Evolutionary conservation across 1,140 invertebrate genomes (phyloP).

Genomic region (Pseudoatta argentina): DNA sequence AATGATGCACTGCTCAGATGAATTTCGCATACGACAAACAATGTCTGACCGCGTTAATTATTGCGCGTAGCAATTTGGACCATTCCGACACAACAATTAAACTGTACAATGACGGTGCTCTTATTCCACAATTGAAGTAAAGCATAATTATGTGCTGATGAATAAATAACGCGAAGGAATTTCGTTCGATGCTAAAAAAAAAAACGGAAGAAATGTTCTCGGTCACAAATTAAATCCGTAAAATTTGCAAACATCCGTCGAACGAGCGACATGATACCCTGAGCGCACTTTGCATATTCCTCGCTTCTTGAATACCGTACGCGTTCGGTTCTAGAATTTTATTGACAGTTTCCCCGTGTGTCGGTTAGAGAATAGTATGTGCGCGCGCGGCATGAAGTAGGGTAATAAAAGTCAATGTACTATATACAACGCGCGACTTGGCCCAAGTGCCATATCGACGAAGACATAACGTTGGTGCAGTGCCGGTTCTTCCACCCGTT

Average conservation of each 20-base stretch:
- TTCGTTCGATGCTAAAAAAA: background rate
- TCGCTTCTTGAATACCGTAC: background rate
- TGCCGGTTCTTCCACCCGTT: slow-evolving; percentile 68
- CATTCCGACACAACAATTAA: background rate
- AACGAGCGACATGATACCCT: background rate
- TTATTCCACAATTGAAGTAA: background rate
- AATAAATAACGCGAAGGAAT: background rate
- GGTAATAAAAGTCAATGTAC: slow-evolving; percentile 69
- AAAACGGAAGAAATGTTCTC: background rate
- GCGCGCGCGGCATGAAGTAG: slow-evolving; percentile 12
- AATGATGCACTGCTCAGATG: background rate
- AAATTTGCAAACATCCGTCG: background rate
- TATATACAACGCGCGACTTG: slow-evolving; percentile 38
- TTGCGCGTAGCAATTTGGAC: background rate
- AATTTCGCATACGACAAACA: background rate
- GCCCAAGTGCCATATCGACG: slow-evolving; percentile 36
- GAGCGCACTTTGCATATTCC: background rate
- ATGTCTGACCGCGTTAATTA: background rate
- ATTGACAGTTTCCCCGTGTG: slow-evolving; percentile 5
- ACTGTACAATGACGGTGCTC: background rate
- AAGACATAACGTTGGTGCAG: slow-evolving; percentile 68
- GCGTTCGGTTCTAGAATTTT: background rate
- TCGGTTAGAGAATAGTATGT: background rate
- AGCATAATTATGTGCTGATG: background rate
- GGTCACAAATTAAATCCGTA: background rate